Conservation (phyloP, 2,797 vertebrate genomes). For the Girardinus metallicus region DNA sequence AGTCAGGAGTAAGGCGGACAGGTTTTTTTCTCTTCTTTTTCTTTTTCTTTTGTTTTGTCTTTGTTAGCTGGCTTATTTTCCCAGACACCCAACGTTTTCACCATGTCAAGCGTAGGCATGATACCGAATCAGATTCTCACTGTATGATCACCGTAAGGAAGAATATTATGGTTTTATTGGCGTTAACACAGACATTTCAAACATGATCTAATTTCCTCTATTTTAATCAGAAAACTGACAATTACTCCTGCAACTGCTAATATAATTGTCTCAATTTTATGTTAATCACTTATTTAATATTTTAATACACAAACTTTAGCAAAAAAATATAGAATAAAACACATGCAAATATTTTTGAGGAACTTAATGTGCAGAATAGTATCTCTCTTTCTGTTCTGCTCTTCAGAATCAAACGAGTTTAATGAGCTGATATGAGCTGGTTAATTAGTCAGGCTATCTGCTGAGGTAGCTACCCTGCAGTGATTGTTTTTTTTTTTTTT, state of each 20-base stretch:
- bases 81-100: constrained; percentile 18
- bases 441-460: too few relatives aligned
- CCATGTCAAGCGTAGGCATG: neutral
- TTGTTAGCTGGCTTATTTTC: constrained; percentile 14
- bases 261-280: neutral
- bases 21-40: neutral
- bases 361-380: too few relatives aligned
- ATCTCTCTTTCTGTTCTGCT: too few relatives aligned
- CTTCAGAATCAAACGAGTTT: too few relatives aligned
- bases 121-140: neutral
- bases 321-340: too few relatives aligned
- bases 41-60: neutral
- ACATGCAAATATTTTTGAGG: too few relatives aligned
- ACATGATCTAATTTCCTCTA: neutral
- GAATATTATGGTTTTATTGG: neutral
- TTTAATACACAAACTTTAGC: neutral
- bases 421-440: too few relatives aligned
- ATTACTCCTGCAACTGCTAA: neutral
- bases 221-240: neutral
- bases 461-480: too few relatives aligned
- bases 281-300: neutral
- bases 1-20: constrained; percentile 2
- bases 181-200: neutral
- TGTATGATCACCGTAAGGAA: neutral
- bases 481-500: too few relatives aligned